These are phyloP conservation scores for Dromococcyx pavoninus DNA, from an alignment of 2,797 vertebrate genomes.

Conservation along the genomic window DNA sequence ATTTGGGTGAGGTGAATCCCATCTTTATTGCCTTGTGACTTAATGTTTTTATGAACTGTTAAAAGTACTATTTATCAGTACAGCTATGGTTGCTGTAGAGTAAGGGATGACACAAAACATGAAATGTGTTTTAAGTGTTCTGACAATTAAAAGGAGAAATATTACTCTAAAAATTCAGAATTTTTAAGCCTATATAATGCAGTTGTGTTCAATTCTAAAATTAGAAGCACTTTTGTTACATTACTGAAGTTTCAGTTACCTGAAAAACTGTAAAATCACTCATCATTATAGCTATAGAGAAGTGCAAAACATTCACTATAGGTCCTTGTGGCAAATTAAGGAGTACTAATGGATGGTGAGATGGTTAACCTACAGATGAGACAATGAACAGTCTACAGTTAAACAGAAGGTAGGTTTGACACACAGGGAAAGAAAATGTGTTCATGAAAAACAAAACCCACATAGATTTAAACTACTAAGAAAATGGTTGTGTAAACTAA, in stretches of 20 bases:
- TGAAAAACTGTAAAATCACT: not conserved
- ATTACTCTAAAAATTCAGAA: not conserved
- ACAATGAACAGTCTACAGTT: not conserved
- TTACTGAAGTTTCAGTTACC: not conserved
- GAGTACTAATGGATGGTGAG: not conserved
- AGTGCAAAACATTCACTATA: not conserved
- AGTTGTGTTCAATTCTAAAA: not conserved
- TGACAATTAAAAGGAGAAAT: conserved; percentile 14
- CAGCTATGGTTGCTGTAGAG: not conserved
- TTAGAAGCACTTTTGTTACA: not conserved
- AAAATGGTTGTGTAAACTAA: not conserved
- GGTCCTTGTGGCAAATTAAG: not conserved
- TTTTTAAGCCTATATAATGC: not conserved
- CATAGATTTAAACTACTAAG: not conserved
- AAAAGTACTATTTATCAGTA: conserved; percentile 20
- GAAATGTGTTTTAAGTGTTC: conserved; percentile 36
- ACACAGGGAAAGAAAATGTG: not conserved
- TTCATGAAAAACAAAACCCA: not conserved
- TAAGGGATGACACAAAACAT: conserved; percentile 18
- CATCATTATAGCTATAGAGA: not conserved
- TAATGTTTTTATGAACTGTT: conserved; percentile 19
- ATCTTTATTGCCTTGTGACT: not conserved
- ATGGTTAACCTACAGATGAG: not conserved
- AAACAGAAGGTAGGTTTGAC: not conserved
- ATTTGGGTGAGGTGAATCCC: not conserved